Evolutionary conservation across 1,140 invertebrate genomes (phyloP).

Genomic region (Chionoecetes opilio): DNA sequence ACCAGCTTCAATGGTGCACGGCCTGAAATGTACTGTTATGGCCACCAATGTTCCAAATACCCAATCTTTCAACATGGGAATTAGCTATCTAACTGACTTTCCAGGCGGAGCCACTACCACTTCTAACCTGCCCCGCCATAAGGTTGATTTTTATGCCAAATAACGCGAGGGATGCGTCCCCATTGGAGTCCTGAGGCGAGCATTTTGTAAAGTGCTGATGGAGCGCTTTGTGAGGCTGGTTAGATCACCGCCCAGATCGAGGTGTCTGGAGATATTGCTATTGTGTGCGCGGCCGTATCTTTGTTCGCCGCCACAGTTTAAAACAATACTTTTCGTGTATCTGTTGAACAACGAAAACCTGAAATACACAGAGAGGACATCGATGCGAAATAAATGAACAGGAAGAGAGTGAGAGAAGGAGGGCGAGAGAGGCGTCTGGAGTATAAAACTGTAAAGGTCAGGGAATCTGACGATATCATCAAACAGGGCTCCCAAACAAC

Average conservation of each 20-base stretch:
- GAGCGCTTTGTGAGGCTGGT: constrained; percentile 80
- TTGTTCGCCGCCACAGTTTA: constrained; percentile 38
- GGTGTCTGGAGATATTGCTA: constrained; percentile 81
- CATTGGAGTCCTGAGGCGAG: constrained; percentile 68
- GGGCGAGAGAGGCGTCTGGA: constrained; percentile 37
- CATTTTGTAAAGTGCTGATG: constrained; percentile 82
- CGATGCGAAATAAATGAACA: constrained; percentile 29
- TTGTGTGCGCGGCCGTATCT: constrained; percentile 60
- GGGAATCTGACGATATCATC: constrained; percentile 63
- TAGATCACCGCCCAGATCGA: constrained; percentile 81
- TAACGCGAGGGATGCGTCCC: constrained; percentile 68
- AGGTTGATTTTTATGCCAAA: constrained; percentile 73
- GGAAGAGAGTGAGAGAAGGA: constrained; percentile 49
- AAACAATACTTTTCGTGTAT: constrained; percentile 59
- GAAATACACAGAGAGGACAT: constrained; percentile 12
- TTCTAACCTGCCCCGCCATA: constrained; percentile 68
- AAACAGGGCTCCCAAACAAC: constrained; percentile 65
- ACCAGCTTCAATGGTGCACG: constrained; percentile 78
- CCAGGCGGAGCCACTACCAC: constrained; percentile 61
- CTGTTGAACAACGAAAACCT: not conserved
- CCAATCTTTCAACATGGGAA: constrained; percentile 79
- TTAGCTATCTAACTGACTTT: constrained; percentile 76
- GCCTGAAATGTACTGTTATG: constrained; percentile 81
- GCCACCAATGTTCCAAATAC: constrained; percentile 80
- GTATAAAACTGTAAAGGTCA: constrained; percentile 71